Evolutionary conservation across 2,888 invertebrate species (phyloP).

Genomic region (Camptogramma bilineatum): DNA sequence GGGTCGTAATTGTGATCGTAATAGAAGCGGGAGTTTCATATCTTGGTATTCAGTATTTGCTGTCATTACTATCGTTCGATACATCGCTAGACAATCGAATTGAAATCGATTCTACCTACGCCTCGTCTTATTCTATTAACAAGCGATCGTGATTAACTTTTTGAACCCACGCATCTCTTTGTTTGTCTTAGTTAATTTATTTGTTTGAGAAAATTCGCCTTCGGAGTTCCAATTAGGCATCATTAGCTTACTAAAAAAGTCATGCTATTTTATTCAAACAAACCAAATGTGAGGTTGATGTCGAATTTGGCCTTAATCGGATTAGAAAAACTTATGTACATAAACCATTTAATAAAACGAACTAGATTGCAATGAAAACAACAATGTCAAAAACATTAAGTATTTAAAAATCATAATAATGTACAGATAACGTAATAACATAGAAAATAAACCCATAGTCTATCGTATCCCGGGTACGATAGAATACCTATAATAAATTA

Average conservation of each 20-base stretch:
- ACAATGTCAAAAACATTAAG: too few species aligned
- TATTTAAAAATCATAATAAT: too few species aligned
- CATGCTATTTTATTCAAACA: not conserved
- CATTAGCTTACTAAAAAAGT: conserved; percentile 4
- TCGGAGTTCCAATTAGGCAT: conserved; percentile 15
- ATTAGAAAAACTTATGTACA: not conserved
- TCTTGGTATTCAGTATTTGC: not conserved
- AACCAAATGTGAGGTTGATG: not conserved
- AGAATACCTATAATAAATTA: too few species aligned
- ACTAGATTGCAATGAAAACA: too few species aligned
- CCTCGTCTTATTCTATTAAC: conserved; percentile 54
- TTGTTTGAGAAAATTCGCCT: conserved; percentile 19
- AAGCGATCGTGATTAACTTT: conserved; percentile 56
- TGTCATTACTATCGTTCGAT: conserved; percentile 27
- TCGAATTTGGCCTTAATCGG: not conserved
- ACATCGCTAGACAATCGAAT: conserved; percentile 54
- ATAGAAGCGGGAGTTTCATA: conserved; percentile 15
- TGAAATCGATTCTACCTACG: conserved; percentile 69
- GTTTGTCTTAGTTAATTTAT: conserved; percentile 38
- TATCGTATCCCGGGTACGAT: too few species aligned
- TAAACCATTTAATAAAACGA: too few species aligned
- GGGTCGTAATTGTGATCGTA: not conserved
- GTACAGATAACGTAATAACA: too few species aligned
- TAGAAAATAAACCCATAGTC: too few species aligned
- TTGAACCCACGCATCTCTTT: conserved; percentile 53